phyloP scores from a whole-genome alignment of 2,113 vertebrate species.

The Leptosomus discolor region DNA sequence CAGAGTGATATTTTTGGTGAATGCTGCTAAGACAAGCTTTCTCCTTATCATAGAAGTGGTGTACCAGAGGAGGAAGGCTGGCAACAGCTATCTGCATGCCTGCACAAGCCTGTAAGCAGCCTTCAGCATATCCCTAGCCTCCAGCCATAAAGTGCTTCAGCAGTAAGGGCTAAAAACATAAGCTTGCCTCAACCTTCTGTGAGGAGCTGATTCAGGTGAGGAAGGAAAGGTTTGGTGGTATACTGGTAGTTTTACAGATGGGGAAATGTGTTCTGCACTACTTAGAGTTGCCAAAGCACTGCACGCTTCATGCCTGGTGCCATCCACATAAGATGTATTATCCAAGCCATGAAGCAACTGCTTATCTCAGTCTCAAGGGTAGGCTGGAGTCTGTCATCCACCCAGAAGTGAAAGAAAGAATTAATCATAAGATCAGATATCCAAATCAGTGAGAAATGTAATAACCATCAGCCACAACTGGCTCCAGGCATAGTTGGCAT shows the following conservation, averaged over 20 bases:
- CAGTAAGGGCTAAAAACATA: background rate
- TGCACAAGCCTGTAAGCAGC: background rate
- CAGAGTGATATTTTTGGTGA: background rate
- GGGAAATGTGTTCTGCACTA: background rate
- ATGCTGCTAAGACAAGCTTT: background rate
- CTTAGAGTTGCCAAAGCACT: background rate
- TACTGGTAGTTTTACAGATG: background rate
- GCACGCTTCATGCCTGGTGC: background rate
- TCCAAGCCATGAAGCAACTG: background rate
- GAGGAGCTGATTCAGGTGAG: background rate
- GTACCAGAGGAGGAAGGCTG: background rate
- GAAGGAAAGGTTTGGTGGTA: background rate
- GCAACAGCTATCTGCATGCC: background rate
- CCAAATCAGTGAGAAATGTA: background rate
- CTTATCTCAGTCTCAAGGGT: background rate
- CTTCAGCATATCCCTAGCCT: background rate
- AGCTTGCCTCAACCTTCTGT: background rate
- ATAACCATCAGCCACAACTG: background rate
- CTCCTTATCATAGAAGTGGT: background rate
- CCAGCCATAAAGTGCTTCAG: fast-evolving
- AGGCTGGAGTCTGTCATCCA: background rate
- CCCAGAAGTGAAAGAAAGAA: background rate
- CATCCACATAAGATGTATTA: background rate
- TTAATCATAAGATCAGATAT: background rate
- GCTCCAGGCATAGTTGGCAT: background rate